These are phyloP conservation scores for Diadumene lineata DNA, from an alignment of 92 coral and sea anemone species.

Conservation along the genomic window DNA sequence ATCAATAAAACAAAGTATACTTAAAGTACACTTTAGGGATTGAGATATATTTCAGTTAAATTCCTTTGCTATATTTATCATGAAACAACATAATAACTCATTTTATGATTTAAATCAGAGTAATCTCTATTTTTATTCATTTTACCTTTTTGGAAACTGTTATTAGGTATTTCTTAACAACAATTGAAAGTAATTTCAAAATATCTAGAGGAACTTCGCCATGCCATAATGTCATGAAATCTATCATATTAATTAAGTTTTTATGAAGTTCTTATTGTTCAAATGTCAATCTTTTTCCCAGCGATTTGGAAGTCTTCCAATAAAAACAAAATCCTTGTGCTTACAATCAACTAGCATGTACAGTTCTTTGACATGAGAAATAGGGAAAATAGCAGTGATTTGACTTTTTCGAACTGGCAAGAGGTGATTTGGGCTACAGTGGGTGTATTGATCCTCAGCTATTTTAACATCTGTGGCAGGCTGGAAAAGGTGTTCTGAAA, in stretches of 20 bases:
- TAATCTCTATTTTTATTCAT: no score
- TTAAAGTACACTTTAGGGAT: not conserved
- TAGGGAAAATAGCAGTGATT: conserved; percentile 34
- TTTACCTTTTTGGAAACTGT: no score
- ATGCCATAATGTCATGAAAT: no score
- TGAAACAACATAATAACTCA: no score
- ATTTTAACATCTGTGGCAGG: conserved; percentile 33
- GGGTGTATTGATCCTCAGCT: conserved; percentile 43
- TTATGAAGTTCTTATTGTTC: no score
- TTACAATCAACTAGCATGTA: conserved; percentile 55
- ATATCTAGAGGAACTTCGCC: no score
- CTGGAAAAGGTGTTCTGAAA: conserved; percentile 40
- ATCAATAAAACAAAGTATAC: not conserved
- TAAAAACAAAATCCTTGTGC: conserved; percentile 30
- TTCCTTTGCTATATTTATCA: not conserved
- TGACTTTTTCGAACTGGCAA: conserved; percentile 46
- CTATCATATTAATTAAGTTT: no score
- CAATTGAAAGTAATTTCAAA: no score
- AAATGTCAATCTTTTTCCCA: conserved; percentile 50
- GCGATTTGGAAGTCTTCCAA: conserved; percentile 53
- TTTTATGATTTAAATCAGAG: no score
- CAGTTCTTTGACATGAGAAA: conserved; percentile 29
- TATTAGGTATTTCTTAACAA: no score
- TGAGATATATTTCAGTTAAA: not conserved
- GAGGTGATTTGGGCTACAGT: conserved; percentile 46